Conservation (phyloP, 2,888 invertebrate species). For the Chloromyia formosa region DNA sequence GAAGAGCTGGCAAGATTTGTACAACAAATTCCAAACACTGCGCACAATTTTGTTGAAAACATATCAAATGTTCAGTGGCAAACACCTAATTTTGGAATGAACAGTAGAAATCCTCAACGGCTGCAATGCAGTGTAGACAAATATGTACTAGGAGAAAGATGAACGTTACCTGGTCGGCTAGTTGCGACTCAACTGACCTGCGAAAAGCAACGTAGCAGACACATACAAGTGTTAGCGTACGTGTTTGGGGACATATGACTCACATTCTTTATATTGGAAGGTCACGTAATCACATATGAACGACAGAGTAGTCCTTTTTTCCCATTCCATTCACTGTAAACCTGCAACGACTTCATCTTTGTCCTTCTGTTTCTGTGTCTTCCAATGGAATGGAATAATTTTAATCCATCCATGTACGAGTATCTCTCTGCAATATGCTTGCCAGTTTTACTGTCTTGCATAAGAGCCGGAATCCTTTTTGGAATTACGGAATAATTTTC, state of each 20-base stretch:
- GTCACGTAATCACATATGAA: background rate
- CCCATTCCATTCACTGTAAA: too few species aligned
- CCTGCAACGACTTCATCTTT: background rate
- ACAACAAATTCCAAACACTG: too few species aligned
- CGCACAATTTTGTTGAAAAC: too few species aligned
- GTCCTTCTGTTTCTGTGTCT: background rate
- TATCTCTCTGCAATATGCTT: too few species aligned
- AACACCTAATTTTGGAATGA: too few species aligned
- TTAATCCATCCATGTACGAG: too few species aligned
- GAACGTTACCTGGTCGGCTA: background rate
- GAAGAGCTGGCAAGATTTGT: too few species aligned
- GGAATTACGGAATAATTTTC: too few species aligned
- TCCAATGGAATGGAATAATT: background rate
- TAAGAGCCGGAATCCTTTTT: too few species aligned
- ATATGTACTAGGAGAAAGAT: background rate
- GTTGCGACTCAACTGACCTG: background rate
- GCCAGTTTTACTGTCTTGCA: too few species aligned
- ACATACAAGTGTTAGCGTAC: background rate
- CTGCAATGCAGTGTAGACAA: background rate
- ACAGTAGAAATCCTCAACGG: background rate
- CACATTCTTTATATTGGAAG: background rate
- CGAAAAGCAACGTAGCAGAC: background rate
- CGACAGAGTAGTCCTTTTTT: too few species aligned
- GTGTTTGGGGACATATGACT: background rate
- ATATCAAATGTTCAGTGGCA: too few species aligned